Percentiles rank a stretch among this genome's conserved stretches.
These are phyloP conservation scores for Drosophila kuntzei DNA, from an alignment of 2,888 invertebrate species.

Conservation along the genomic window DNA sequence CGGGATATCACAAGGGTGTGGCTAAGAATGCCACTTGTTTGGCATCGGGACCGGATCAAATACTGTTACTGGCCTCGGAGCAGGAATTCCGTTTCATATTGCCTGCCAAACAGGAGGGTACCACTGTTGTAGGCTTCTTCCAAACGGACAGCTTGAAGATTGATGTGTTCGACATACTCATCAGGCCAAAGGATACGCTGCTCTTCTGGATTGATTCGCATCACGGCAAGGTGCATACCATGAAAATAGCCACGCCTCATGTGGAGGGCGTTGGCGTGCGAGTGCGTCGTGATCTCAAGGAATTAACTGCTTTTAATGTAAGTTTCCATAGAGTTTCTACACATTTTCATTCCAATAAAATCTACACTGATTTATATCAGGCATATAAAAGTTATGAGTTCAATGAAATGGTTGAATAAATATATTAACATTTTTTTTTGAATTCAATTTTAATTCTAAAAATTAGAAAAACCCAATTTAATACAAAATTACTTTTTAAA, in stretches of 20 bases:
- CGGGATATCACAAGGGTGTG: conserved; percentile 87
- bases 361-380: too few species aligned
- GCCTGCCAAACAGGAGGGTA: conserved; percentile 83
- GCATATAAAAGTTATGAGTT: too few species aligned
- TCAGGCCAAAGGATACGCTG: conserved; percentile 86
- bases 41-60: conserved; percentile 86
- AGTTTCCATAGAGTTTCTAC: conserved; percentile 17
- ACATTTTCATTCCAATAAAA: too few species aligned
- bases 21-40: conserved; percentile 87
- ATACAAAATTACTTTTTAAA: too few species aligned
- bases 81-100: conserved; percentile 85
- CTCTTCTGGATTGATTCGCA: conserved; percentile 86
- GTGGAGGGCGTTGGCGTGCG: conserved; percentile 73
- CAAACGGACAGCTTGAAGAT: conserved; percentile 89
- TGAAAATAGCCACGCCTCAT: conserved; percentile 84
- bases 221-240: conserved; percentile 85
- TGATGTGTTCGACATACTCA: conserved; percentile 88
- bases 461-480: too few species aligned
- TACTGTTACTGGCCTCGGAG: conserved; percentile 84
- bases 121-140: conserved; percentile 88
- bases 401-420: too few species aligned
- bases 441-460: too few species aligned
- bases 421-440: too few species aligned
- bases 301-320: conserved; percentile 84
- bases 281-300: conserved; percentile 82